Percentiles rank a stretch among this genome's conserved stretches.
These are phyloP conservation scores for Patagioenas fasciata DNA, from an alignment of 2,113 vertebrate genomes.

Conservation along the genomic window DNA sequence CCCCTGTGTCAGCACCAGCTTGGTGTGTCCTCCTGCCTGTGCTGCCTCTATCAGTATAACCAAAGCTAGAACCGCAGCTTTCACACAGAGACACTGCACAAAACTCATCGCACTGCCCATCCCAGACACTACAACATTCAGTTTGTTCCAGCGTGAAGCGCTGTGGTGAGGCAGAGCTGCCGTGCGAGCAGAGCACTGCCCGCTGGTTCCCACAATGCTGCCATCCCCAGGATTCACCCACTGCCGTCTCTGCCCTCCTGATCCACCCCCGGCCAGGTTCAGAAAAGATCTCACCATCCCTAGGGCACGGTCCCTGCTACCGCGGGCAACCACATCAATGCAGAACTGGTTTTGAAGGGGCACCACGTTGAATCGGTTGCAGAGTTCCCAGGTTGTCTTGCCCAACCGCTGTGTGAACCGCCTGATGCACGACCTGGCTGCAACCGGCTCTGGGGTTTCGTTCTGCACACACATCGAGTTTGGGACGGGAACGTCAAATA, in stretches of 20 bases:
- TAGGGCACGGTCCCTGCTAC: rapidly evolving
- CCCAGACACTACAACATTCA: rapidly evolving
- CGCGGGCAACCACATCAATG: not conserved
- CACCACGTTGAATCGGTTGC: rapidly evolving
- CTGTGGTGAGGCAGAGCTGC: not conserved
- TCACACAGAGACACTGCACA: not conserved
- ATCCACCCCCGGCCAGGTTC: not conserved
- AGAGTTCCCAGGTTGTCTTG: not conserved
- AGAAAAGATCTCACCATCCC: not conserved
- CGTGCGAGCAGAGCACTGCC: rapidly evolving
- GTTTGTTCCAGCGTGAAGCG: rapidly evolving
- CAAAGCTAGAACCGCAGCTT: not conserved
- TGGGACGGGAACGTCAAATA: not conserved
- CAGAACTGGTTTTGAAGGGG: not conserved
- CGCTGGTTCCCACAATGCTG: rapidly evolving
- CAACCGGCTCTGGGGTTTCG: not conserved
- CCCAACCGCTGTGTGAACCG: not conserved
- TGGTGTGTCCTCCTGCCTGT: not conserved
- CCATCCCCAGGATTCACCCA: rapidly evolving
- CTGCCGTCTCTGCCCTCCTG: not conserved
- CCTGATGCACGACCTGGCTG: rapidly evolving
- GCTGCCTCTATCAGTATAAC: rapidly evolving
- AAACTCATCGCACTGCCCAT: rapidly evolving
- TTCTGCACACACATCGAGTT: not conserved
- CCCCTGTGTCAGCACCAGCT: not conserved